phyloP scores from a whole-genome alignment of 2,797 vertebrate genomes.

The Myripristis jacobus region DNA sequence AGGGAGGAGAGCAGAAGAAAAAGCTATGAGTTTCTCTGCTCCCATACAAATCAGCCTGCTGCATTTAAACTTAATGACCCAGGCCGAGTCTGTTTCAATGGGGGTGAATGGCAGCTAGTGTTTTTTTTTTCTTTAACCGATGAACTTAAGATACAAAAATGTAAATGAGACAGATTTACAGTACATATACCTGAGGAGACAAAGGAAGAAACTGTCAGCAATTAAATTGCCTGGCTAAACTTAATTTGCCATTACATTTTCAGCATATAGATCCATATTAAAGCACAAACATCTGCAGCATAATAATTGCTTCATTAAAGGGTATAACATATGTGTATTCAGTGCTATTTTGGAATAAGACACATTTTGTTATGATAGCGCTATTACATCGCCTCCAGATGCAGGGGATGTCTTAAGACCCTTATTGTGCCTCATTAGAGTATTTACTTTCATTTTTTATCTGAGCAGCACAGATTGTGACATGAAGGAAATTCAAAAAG shows the following conservation, averaged over 20 bases:
- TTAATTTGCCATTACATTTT: background rate
- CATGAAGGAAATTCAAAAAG: background rate
- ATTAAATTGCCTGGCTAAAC: background rate
- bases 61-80: slow-evolving; percentile 51
- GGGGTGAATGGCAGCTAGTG: background rate
- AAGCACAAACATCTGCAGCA: background rate
- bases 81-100: slow-evolving; percentile 10
- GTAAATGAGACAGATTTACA: background rate
- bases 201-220: slow-evolving; percentile 7
- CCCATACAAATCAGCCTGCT: slow-evolving; percentile 54
- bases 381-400: background rate
- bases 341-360: background rate
- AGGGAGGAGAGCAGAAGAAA: slow-evolving; percentile 29
- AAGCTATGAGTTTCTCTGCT: slow-evolving; percentile 23
- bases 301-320: background rate
- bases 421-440: background rate
- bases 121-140: background rate
- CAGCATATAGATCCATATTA: background rate
- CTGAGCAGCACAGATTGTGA: background rate
- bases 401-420: background rate
- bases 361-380: background rate
- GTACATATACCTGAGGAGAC: background rate
- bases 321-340: background rate
- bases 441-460: background rate
- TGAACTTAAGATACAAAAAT: background rate